Evolutionary conservation across 1,140 invertebrate genomes (phyloP).

Genomic region (Maniola jurtina): DNA sequence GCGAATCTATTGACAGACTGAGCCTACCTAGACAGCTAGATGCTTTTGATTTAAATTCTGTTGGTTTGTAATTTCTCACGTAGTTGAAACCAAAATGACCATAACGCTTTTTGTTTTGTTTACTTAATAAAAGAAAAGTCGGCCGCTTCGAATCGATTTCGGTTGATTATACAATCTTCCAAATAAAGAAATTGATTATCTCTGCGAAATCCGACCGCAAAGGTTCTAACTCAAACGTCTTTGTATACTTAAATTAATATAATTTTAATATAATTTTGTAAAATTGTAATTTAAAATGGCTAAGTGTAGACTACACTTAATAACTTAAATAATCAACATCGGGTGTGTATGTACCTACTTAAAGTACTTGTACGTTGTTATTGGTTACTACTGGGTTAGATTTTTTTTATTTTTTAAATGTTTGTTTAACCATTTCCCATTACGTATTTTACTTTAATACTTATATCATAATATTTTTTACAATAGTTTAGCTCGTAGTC

Average conservation of each 20-base stretch:
- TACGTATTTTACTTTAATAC: too few species aligned
- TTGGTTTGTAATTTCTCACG: slow-evolving; percentile 22
- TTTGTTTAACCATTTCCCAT: too few species aligned
- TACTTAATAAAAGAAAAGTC: slow-evolving; percentile 27
- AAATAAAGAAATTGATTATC: slow-evolving; percentile 38
- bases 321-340: too few species aligned
- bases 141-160: slow-evolving; percentile 32
- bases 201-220: slow-evolving; percentile 30
- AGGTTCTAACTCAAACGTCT: slow-evolving; percentile 22
- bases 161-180: slow-evolving; percentile 38
- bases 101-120: slow-evolving; percentile 22
- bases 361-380: too few species aligned
- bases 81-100: slow-evolving; percentile 20
- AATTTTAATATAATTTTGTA: too few species aligned
- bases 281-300: slow-evolving; percentile 15
- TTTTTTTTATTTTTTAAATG: too few species aligned
- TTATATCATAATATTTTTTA: too few species aligned
- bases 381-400: too few species aligned
- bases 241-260: slow-evolving; percentile 18
- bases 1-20: neutral
- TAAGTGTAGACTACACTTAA: slow-evolving; percentile 12
- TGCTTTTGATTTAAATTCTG: neutral
- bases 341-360: too few species aligned
- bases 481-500: too few species aligned
- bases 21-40: too few species aligned